These are phyloP conservation scores for Elephantulus edwardii DNA, from an alignment of 2,113 vertebrate genomes.

Conservation along the genomic window DNA sequence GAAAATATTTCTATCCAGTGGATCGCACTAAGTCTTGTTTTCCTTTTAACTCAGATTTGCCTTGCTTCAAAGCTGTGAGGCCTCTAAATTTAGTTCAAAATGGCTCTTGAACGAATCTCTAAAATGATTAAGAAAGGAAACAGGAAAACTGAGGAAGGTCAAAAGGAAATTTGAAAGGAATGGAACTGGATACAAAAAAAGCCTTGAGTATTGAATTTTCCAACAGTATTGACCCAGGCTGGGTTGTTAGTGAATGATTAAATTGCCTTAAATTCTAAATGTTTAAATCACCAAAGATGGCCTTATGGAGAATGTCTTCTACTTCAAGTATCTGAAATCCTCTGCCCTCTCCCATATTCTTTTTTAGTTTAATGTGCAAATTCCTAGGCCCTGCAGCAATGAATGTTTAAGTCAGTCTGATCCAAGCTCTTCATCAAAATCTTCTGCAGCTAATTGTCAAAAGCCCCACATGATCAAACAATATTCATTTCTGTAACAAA, in stretches of 20 bases:
- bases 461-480: not conserved
- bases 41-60: conserved; percentile 5
- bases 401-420: not conserved
- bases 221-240: not conserved
- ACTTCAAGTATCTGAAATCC: not conserved
- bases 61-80: not conserved
- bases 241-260: not conserved
- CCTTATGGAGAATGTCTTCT: not conserved
- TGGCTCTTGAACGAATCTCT: too few species aligned
- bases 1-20: not conserved
- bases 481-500: not conserved
- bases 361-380: not conserved
- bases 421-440: not conserved
- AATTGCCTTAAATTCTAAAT: not conserved
- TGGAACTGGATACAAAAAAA: not conserved
- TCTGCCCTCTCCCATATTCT: not conserved
- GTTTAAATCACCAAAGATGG: not conserved
- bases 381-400: not conserved
- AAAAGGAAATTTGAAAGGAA: not conserved
- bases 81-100: not conserved
- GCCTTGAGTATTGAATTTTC: not conserved
- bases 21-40: not conserved
- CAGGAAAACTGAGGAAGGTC: not conserved
- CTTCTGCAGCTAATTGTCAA: not conserved
- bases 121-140: not conserved